A percentile compares a stretch with the other conserved stretches of the same genome.
phyloP scores from a whole-genome alignment of 2,888 invertebrate genomes.

The Drosophila incognita region DNA sequence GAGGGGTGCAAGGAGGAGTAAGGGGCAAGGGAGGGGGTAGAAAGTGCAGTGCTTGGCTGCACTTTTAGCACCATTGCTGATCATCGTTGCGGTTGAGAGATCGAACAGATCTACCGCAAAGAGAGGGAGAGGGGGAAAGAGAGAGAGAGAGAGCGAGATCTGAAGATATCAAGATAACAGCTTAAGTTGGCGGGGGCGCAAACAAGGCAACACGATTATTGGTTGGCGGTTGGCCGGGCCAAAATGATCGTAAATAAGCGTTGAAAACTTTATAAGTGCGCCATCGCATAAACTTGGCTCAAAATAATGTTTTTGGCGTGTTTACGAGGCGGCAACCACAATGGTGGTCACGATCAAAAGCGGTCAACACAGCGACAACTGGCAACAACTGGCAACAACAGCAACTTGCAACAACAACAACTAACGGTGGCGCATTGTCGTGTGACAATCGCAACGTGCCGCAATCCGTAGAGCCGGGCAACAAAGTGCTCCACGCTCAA shows the following conservation, averaged over 20 bases:
- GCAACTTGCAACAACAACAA: slow-evolving; percentile 13
- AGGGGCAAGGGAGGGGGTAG: background rate
- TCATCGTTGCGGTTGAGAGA: slow-evolving; percentile 29
- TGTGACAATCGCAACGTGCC: slow-evolving; percentile 65
- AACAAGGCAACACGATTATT: slow-evolving; percentile 9
- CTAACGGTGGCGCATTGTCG: slow-evolving; percentile 58
- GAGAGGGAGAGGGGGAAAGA: background rate
- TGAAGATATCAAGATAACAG: slow-evolving; percentile 33
- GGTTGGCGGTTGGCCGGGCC: slow-evolving; percentile 17
- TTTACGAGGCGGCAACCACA: slow-evolving; percentile 82
- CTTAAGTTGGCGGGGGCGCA: slow-evolving; percentile 32
- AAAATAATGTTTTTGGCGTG: slow-evolving; percentile 60
- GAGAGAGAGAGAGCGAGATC: slow-evolving; percentile 25
- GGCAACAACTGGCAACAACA: slow-evolving; percentile 28
- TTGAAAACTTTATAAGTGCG: slow-evolving; percentile 80
- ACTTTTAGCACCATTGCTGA: slow-evolving; percentile 36
- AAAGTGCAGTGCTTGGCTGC: slow-evolving; percentile 54
- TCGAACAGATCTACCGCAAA: slow-evolving; percentile 13
- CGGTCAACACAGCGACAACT: slow-evolving; percentile 62
- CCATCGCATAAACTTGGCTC: slow-evolving; percentile 73
- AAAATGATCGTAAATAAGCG: slow-evolving; percentile 78
- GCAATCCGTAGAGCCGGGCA: background rate
- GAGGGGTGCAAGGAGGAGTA: background rate
- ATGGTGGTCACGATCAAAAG: slow-evolving; percentile 81
- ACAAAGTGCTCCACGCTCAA: background rate